phyloP scores from a whole-genome alignment of 2,888 invertebrate species.

The Rhimphoctona megacephalus region DNA sequence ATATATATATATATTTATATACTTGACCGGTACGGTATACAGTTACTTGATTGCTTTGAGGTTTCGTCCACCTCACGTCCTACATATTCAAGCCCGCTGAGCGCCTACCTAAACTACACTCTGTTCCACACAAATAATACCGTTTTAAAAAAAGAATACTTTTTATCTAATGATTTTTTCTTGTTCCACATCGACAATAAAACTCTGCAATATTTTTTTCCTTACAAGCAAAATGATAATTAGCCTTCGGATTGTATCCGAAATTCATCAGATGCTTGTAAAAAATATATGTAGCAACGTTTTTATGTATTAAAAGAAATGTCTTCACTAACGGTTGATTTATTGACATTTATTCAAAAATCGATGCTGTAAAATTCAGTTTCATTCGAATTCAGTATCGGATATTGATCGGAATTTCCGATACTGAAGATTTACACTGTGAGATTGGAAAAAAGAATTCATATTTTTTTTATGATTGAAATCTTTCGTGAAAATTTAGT shows the following conservation, averaged over 20 bases:
- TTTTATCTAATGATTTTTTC: conserved; percentile 17
- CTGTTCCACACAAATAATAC: conserved; percentile 39
- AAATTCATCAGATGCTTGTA: background rate
- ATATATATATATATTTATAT: background rate
- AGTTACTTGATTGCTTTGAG: conserved; percentile 80
- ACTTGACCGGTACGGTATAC: conserved; percentile 66
- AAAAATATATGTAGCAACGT: background rate
- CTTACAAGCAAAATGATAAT: background rate
- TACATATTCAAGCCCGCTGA: conserved; percentile 70
- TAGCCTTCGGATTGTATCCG: background rate
- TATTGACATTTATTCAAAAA: background rate
- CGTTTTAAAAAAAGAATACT: conserved; percentile 46
- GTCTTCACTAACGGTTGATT: background rate
- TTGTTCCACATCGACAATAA: background rate
- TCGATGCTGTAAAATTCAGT: background rate
- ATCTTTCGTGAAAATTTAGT: conserved; percentile 36
- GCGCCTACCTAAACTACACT: conserved; percentile 48
- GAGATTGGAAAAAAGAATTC: background rate
- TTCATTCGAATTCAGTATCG: background rate
- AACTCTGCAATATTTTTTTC: background rate
- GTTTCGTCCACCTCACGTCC: conserved; percentile 73
- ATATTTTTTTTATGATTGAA: background rate
- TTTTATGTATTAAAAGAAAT: background rate
- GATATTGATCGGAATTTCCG: too few species aligned
- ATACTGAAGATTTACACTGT: too few species aligned